A percentile compares a stretch with the other conserved stretches of the same genome.
phyloP scores from a whole-genome alignment of 2,888 invertebrate species.

The Philereme vetulata region DNA sequence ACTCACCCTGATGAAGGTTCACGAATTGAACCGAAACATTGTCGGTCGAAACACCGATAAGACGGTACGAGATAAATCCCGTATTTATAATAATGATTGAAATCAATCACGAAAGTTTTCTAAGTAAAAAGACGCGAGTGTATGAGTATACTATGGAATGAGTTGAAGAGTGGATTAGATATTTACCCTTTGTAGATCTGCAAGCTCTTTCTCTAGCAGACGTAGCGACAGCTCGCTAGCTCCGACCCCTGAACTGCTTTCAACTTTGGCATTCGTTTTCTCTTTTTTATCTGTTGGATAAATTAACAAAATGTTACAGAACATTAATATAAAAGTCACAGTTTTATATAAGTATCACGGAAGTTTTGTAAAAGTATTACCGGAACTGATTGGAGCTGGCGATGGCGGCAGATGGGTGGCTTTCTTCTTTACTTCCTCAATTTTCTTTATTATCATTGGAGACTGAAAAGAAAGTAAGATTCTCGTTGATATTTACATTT shows the following conservation, averaged over 20 bases:
- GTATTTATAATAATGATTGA: too few relatives aligned
- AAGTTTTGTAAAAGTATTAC: conserved; percentile 11
- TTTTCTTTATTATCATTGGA: conserved; percentile 57
- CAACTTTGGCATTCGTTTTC: conserved; percentile 46
- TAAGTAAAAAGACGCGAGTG: too few relatives aligned
- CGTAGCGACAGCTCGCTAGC: conserved; percentile 75
- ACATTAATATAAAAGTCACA: too few relatives aligned
- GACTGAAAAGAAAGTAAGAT: conserved; percentile 42
- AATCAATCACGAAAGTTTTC: too few relatives aligned
- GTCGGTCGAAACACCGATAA: too few relatives aligned
- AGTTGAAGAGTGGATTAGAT: not conserved
- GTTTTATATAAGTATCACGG: too few relatives aligned
- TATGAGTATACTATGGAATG: too few relatives aligned
- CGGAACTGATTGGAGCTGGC: conserved; percentile 33
- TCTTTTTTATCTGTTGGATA: conserved; percentile 54
- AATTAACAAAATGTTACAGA: not conserved
- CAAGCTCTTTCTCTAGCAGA: conserved; percentile 83
- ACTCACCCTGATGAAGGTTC: too few relatives aligned
- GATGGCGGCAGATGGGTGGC: conserved; percentile 37
- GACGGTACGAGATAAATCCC: too few relatives aligned
- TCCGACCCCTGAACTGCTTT: conserved; percentile 51
- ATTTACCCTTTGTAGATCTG: conserved; percentile 82
- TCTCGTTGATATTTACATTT: too few relatives aligned
- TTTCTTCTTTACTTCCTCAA: conserved; percentile 64
- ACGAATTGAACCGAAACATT: too few relatives aligned